Evolutionary conservation across 2,888 invertebrate genomes (phyloP), one percentile per base, ranked within the genome.

Genomic region (Linnaemya vulpina): DNA sequence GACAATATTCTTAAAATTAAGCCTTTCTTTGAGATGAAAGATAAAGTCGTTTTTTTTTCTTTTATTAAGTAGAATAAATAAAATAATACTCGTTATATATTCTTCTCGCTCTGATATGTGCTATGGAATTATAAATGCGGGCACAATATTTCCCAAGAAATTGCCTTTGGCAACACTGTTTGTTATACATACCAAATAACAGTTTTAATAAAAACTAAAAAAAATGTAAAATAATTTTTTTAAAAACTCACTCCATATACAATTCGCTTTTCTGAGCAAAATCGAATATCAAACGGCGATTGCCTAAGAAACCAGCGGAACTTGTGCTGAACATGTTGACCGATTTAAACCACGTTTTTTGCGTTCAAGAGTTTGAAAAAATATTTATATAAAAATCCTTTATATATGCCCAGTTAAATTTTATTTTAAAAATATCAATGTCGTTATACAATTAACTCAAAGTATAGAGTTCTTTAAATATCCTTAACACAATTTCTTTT

Each of bases 261-360:
- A 91, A 86, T 84, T 91, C 92, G 73, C 87, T 88, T 78, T 92
- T 92, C 49, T 90, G 91, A 13, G 91, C 90, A 85, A 92, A 92
- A 89, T 92, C 92, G 80, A 92, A 92, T 87, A 92, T 91, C 87
- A 91, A 90, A 73, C 90, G 90, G 73, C 91, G 91, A 88, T 91
- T 92, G 78, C 91, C 91, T 87, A 91, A 86, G 89, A 91, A 92
- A 70, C 87, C 87, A 62, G 90, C 88, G 83, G 90, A 85, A 87
- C 88, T 88, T 82, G 87, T 89, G 87, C 88, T 89, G 76, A 90
- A 90, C 91, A 91, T 91, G 67, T 71, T 73, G 49, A 13, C 10
- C 20, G 17, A 49, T 40, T 22, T 17, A 10, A 51, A 55, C 60
- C 40, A 60, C 71, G 58, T 80, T 67, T 75, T 58, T 55, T 4